These are phyloP conservation scores for Aporophyla nigra DNA, from an alignment of 2,888 invertebrate genomes.

Conservation along the genomic window DNA sequence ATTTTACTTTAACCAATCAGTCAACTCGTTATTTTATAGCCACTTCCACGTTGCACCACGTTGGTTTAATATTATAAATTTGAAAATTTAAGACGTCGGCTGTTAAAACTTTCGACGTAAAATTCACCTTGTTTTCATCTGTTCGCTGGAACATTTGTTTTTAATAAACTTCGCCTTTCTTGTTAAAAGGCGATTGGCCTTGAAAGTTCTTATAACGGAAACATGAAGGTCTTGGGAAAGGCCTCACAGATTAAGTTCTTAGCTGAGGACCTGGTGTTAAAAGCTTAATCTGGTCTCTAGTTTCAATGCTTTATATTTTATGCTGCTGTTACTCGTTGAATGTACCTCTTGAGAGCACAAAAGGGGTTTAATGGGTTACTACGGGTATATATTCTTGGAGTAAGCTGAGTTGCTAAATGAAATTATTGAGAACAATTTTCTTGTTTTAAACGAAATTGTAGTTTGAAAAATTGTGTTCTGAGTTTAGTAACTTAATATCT, in stretches of 20 bases:
- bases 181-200: constrained; percentile 39
- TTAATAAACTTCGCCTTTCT: constrained; percentile 31
- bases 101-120: constrained; percentile 36
- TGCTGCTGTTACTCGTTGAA: constrained; percentile 22
- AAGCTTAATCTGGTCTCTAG: constrained; percentile 45
- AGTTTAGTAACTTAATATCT: too few relatives aligned
- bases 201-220: constrained; percentile 33
- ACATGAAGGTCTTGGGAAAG: constrained; percentile 15
- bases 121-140: constrained; percentile 21
- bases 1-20: constrained; percentile 15
- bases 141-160: constrained; percentile 11
- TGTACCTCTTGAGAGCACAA: constrained; percentile 10
- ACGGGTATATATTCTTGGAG: constrained; percentile 5
- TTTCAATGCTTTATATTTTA: constrained; percentile 32
- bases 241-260: constrained; percentile 47
- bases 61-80: constrained; percentile 17
- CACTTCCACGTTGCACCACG: neutral
- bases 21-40: neutral
- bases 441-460: neutral
- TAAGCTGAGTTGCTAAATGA: neutral
- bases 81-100: constrained; percentile 5
- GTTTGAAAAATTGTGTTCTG: too few relatives aligned
- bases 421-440: neutral
- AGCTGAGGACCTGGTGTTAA: constrained; percentile 26
- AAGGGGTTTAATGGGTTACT: constrained; percentile 2